A percentile compares a stretch with the other conserved stretches of the same genome.
Evolutionary conservation across 2,888 invertebrate genomes (phyloP).

Genomic region (Oegoconia quadripuncta): DNA sequence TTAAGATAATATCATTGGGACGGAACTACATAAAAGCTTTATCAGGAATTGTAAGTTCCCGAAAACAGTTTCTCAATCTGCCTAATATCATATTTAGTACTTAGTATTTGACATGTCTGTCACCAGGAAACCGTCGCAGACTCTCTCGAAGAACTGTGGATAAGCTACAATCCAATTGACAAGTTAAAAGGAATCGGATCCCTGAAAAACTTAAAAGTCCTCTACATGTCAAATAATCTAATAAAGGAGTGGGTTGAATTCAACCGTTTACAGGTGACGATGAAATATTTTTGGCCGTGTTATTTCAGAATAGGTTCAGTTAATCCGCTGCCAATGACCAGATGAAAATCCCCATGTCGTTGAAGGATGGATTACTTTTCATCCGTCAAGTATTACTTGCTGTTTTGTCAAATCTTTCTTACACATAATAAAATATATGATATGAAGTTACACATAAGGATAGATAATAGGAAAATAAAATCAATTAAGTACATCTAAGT

Average conservation of each 20-base stretch:
- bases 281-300: background rate
- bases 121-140: conserved; percentile 90
- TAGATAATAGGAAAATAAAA: too few species aligned
- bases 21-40: conserved; percentile 93
- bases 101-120: background rate
- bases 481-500: too few species aligned
- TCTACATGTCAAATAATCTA: conserved; percentile 88
- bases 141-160: conserved; percentile 94
- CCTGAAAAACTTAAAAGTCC: conserved; percentile 88
- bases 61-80: conserved; percentile 10
- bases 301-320: too few species aligned
- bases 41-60: conserved; percentile 86
- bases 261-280: conserved; percentile 65
- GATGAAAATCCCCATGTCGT: too few species aligned
- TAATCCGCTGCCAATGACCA: too few species aligned
- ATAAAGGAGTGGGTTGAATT: conserved; percentile 95
- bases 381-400: too few species aligned
- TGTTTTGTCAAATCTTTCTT: too few species aligned
- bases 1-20: conserved; percentile 90
- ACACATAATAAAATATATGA: too few species aligned
- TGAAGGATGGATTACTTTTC: too few species aligned
- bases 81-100: conserved; percentile 3
- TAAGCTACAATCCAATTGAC: conserved; percentile 95
- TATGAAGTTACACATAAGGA: too few species aligned
- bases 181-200: conserved; percentile 91